These are phyloP conservation scores for Meloidogyne hapla DNA, from an alignment of 1,140 invertebrate genomes.

Conservation along the genomic window DNA sequence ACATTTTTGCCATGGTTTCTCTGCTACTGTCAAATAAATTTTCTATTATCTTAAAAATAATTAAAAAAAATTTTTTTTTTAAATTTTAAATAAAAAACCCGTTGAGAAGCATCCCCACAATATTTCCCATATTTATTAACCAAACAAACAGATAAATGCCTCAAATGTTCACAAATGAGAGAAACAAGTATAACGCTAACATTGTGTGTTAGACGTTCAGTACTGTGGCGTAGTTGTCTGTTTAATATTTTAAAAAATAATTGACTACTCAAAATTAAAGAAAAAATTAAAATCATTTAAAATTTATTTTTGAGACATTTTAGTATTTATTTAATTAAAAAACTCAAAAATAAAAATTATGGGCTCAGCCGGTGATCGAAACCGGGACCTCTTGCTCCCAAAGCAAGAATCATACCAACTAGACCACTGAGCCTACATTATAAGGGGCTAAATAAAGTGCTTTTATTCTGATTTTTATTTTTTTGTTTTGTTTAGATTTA, in stretches of 20 bases:
- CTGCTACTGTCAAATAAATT: slow-evolving; percentile 16
- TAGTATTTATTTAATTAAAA: too few relatives aligned
- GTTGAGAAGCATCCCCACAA: slow-evolving; percentile 9
- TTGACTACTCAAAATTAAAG: too few relatives aligned
- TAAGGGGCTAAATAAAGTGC: too few relatives aligned
- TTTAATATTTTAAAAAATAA: neutral
- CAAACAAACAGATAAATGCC: slow-evolving; percentile 3
- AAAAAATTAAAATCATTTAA: too few relatives aligned
- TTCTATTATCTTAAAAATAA: slow-evolving; percentile 7
- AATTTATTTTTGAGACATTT: too few relatives aligned
- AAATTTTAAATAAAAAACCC: too few relatives aligned
- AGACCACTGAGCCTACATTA: slow-evolving; percentile 64
- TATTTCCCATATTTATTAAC: slow-evolving; percentile 17
- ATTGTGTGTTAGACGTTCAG: slow-evolving; percentile 17
- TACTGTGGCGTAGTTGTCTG: slow-evolving; percentile 25
- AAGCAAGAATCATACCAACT: slow-evolving; percentile 69
- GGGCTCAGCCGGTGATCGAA: neutral
- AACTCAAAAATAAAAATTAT: neutral
- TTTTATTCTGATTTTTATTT: neutral
- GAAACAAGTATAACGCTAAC: slow-evolving; percentile 18
- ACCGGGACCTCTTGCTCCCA: slow-evolving; percentile 67
- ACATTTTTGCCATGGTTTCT: slow-evolving; percentile 22
- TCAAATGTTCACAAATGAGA: slow-evolving; percentile 13
- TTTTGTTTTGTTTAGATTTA: neutral
- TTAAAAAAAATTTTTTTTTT: neutral